These are phyloP conservation scores for Beris morrisii DNA, from an alignment of 2,888 invertebrate species.

Conservation along the genomic window DNA sequence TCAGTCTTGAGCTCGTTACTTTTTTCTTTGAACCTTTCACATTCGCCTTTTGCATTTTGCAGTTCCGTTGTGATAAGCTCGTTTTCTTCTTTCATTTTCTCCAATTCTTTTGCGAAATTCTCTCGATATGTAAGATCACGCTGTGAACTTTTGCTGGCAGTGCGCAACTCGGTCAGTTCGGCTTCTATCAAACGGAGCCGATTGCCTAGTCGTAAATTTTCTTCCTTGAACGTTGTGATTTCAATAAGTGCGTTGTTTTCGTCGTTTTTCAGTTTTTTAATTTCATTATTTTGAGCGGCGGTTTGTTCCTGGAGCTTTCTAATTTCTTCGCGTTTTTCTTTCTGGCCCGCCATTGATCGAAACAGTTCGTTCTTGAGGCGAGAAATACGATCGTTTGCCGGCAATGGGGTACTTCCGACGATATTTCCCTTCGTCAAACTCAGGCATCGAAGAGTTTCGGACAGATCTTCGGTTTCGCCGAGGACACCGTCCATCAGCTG, in stretches of 20 bases:
- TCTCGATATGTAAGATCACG: slow-evolving; percentile 53
- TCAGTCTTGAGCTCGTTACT: slow-evolving; percentile 50
- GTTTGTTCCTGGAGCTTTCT: slow-evolving; percentile 55
- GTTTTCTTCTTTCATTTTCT: slow-evolving; percentile 53
- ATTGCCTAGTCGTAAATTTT: slow-evolving; percentile 49
- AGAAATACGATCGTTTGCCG: slow-evolving; percentile 51
- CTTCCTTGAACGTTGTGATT: slow-evolving; percentile 50
- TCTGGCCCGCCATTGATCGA: slow-evolving; percentile 56
- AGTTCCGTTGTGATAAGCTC: slow-evolving; percentile 55
- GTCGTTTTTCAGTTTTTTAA: slow-evolving; percentile 47
- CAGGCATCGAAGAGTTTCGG: slow-evolving; percentile 41
- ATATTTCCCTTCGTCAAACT: slow-evolving; percentile 44
- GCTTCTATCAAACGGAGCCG: slow-evolving; percentile 48
- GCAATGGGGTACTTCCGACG: slow-evolving; percentile 50
- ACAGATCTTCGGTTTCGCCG: slow-evolving; percentile 48
- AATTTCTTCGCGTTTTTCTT: slow-evolving; percentile 59
- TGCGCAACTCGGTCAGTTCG: slow-evolving; percentile 56
- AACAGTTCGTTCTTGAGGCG: slow-evolving; percentile 58
- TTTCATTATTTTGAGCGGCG: slow-evolving; percentile 46
- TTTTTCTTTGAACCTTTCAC: slow-evolving; percentile 43
- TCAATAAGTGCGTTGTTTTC: slow-evolving; percentile 51
- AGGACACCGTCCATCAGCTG: slow-evolving; percentile 52
- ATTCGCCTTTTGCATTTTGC: slow-evolving; percentile 51
- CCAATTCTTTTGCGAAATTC: slow-evolving; percentile 54
- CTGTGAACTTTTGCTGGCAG: slow-evolving; percentile 54